Evolutionary conservation across 1,140 invertebrate genomes (phyloP).

Genomic region (Drosophila pseudoobscura): DNA sequence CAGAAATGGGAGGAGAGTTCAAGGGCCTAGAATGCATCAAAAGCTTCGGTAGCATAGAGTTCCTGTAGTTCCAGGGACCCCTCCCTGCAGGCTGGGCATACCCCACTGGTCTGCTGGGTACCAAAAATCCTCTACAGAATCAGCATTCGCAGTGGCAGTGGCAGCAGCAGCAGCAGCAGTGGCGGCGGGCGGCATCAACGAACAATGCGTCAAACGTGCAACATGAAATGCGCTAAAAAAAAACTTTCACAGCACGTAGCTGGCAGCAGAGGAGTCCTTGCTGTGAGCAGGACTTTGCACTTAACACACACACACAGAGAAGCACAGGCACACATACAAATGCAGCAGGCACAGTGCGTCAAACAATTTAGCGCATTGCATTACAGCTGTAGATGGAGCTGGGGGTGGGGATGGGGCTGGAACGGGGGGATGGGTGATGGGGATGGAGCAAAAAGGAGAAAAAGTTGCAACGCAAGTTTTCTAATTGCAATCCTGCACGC

Average conservation of each 20-base stretch:
- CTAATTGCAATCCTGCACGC: constrained; percentile 61
- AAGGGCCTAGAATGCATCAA: too few relatives aligned
- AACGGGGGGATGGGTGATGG: too few relatives aligned
- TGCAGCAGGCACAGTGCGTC: constrained; percentile 26
- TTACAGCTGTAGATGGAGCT: constrained; percentile 38
- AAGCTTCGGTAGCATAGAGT: too few relatives aligned
- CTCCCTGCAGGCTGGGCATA: too few relatives aligned
- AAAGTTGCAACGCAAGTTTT: constrained; percentile 72
- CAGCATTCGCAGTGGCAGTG: constrained; percentile 17
- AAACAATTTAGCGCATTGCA: constrained; percentile 77
- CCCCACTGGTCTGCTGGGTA: too few relatives aligned
- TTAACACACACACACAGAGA: constrained; percentile 45
- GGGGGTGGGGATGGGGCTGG: too few relatives aligned
- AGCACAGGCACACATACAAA: constrained; percentile 3
- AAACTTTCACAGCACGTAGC: constrained; percentile 68
- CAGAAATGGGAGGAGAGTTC: too few relatives aligned
- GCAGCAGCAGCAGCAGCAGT: constrained; percentile 29
- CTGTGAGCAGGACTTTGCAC: constrained; percentile 72
- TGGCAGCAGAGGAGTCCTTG: constrained; percentile 22
- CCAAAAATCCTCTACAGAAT: too few relatives aligned
- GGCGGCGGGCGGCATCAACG: constrained; percentile 27
- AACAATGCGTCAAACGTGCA: constrained; percentile 52
- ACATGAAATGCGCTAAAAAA: constrained; percentile 73
- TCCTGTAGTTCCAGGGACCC: too few relatives aligned
- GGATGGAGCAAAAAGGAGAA: constrained; percentile 3